Base-by-base conservation (phyloP, 2,888 invertebrate species). In the Leptinotarsa tumamoca region DNA sequence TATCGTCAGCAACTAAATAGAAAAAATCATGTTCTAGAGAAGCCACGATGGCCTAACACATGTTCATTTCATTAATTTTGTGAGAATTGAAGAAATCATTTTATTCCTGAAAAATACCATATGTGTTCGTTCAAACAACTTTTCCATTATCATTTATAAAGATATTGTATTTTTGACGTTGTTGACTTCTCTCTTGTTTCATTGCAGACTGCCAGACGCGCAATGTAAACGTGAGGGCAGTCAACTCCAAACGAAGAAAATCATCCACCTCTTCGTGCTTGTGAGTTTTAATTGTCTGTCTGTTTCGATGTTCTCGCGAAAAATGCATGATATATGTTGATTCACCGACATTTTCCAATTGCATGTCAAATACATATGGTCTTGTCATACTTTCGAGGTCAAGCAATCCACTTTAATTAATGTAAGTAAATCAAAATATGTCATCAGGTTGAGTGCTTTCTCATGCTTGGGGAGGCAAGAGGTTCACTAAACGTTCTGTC, bases 121-220 rank as follows among this genome's bases (percentile, higher is more conserved):
- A 23, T 4, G 21, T 13, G 14, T 21, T 14, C 18, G 21, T 4
- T 23, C 21, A 27, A 21, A 58, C 13, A 58, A 58, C 63, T 63
- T 63, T 18, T 63, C 5, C 27, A 27, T 15, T 63, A 43, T 63
- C 33, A 51, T 18, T 73, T 73, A 70, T 58, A 67, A 43, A 23
- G 66, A 49, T 69, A 63, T 52, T 76, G 50, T 75, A 33, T 74
- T 74, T 74, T 68, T 74, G 73, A 76, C 67, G 73, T 86, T 88
- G 88, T 88, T 90, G 90, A 90, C 90, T 89, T 88, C 89, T 90
- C 89, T 89, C 89, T 91, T 92, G 92, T 92, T 92, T 92, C 92
- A 92, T 93, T 93, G 92, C 92, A 93, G 93, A 93, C 92, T 92
- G 91, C 91, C 92, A 92, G 92, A 92, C 91, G 92, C 92, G 92